Base-by-base conservation (phyloP, 2,888 invertebrate genomes). In the Scelioninae gen. 1 region DNA sequence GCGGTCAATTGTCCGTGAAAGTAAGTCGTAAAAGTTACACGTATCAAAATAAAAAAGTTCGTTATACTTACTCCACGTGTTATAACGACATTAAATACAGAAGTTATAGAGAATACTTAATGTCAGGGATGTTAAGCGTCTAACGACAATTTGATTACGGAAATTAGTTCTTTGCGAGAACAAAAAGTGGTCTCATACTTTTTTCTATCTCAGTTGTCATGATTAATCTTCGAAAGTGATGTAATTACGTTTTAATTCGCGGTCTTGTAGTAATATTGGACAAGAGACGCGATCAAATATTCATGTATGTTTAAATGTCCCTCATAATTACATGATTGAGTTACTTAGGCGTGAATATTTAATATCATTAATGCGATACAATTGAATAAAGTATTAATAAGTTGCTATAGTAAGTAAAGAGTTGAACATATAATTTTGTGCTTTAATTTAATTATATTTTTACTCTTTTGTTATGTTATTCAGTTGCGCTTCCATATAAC, bases 321-420 rank as follows among this genome's bases (percentile, higher is more conserved):
- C 60, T 63, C 55, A 47, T 74, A 74, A 63, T 74, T 74, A 55
- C 38, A 74, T n/a, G 74, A n/a, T 47, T 47, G 55, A 66, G 51
- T 76, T 66, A 45, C 34, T 34, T 15, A 63, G n/a, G 11, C 31
- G 55, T 56, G 63, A 55, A 74, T 63, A 63, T 63, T 63, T 62
- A 43, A 74, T 47, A 29, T 56, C 45, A 5, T 53, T 62, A 62
- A 62, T 47, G 29, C 7, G 45, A 49, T 29, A 7, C 49, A 49
- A 23, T 23, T 49, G 49, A 11, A 49, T 29, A 6, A 66, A 53
- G 38, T 40, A 51, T 66, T 66, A 16, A 53, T 29, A n/a, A 51
- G 38, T 31, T 49, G 11, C 5, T 55, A 32, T 10, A 45, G 68
- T 55, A 34, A 55, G 38, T 13, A 66, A 66, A 8, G 23, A 32